A percentile compares a stretch with the other conserved stretches of the same genome.
phyloP scores from a whole-genome alignment of 2,113 vertebrate species.

The Vidua chalybeata region DNA sequence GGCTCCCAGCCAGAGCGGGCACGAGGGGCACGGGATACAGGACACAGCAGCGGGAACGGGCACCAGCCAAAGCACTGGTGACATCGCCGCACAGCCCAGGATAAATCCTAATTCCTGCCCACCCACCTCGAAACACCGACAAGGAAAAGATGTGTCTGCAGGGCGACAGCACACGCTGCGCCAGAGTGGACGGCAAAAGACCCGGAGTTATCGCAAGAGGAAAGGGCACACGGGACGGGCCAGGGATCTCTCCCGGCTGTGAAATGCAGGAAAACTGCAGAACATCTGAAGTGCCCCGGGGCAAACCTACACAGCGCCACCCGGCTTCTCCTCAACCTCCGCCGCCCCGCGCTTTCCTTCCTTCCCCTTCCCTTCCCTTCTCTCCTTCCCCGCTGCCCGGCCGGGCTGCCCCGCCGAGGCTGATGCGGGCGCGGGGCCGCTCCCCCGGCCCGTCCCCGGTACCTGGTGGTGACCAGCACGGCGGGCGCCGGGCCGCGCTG shows the following conservation, averaged over 20 bases:
- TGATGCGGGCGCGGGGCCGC: neutral
- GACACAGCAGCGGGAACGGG: rapidly evolving
- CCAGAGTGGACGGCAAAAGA: rapidly evolving
- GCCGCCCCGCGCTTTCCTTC: neutral
- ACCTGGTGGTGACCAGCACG: slow-evolving; percentile 51
- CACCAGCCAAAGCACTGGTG: rapidly evolving
- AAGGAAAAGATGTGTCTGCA: neutral
- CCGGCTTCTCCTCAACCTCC: neutral
- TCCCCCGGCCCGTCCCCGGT: neutral
- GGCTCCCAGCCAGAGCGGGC: rapidly evolving
- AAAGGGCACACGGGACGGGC: neutral
- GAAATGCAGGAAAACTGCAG: neutral
- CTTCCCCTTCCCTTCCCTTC: neutral
- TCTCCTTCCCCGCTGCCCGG: rapidly evolving
- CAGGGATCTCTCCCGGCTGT: rapidly evolving
- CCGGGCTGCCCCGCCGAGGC: neutral
- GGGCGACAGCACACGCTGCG: too few relatives aligned
- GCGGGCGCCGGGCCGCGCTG: neutral
- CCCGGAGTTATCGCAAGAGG: rapidly evolving
- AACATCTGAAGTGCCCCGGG: rapidly evolving
- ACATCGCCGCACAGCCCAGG: rapidly evolving
- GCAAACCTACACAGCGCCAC: neutral
- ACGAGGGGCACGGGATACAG: rapidly evolving
- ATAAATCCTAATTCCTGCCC: neutral
- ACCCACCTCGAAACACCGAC: neutral